Percentiles rank a stretch among this genome's conserved stretches.
phyloP scores from a whole-genome alignment of 92 coral and sea anemone species.

The Desmophyllum pertusum region DNA sequence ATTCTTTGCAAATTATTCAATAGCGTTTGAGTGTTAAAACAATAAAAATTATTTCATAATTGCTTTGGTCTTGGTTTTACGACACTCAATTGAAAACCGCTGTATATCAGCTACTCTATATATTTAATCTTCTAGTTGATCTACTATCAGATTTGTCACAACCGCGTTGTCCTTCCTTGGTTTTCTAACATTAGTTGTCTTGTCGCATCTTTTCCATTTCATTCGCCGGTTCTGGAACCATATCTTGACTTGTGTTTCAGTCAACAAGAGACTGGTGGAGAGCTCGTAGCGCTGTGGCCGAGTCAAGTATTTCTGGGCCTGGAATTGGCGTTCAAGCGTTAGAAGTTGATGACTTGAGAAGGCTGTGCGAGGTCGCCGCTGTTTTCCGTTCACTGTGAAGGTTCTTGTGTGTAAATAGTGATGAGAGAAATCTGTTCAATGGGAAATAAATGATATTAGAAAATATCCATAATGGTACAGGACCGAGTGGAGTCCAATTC shows the following conservation, averaged over 20 bases:
- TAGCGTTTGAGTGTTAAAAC: too few relatives aligned
- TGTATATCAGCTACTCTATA: not conserved
- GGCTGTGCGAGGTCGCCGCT: constrained; percentile 89
- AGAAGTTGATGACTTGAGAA: constrained; percentile 88
- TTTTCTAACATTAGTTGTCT: constrained; percentile 50
- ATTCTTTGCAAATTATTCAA: too few relatives aligned
- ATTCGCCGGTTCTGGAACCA: constrained; percentile 94
- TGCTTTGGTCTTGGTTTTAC: too few relatives aligned
- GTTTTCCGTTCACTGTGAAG: constrained; percentile 68
- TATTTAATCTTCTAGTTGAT: not conserved
- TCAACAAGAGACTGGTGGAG: constrained; percentile 83
- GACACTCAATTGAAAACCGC: too few relatives aligned
- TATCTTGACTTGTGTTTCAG: constrained; percentile 89
- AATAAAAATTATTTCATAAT: too few relatives aligned
- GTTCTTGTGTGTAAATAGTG: constrained; percentile 64
- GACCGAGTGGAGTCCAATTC: too few relatives aligned
- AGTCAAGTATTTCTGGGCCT: constrained; percentile 79
- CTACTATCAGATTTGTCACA: not conserved
- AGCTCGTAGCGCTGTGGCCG: constrained; percentile 91
- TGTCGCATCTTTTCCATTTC: constrained; percentile 90
- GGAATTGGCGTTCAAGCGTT: constrained; percentile 86
- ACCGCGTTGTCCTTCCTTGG: constrained; percentile 25
- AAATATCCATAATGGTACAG: too few relatives aligned
- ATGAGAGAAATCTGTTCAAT: constrained; percentile 63
- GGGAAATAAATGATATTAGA: not conserved